These are phyloP conservation scores for Pyralis farinalis DNA, from an alignment of 2,888 invertebrate genomes.

Conservation along the genomic window DNA sequence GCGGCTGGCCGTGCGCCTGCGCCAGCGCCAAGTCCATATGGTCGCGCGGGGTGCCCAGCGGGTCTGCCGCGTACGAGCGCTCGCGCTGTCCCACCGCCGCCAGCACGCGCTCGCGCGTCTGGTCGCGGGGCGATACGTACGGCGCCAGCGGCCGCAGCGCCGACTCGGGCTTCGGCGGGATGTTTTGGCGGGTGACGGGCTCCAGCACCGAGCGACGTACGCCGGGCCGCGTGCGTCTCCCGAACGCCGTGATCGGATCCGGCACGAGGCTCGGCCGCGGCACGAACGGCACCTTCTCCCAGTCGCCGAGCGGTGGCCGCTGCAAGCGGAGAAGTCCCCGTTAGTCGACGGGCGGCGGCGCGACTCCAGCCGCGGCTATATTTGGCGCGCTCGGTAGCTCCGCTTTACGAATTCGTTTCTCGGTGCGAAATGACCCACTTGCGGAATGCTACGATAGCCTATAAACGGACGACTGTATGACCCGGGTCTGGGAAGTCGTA, in stretches of 20 bases:
- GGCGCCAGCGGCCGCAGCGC: conserved; percentile 83
- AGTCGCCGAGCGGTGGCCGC: conserved; percentile 88
- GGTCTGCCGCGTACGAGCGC: conserved; percentile 79
- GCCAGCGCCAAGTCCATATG: conserved; percentile 85
- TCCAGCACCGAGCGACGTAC: conserved; percentile 69
- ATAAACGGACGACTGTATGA: conserved; percentile 15
- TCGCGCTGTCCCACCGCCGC: conserved; percentile 80
- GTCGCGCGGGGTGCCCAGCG: conserved; percentile 80
- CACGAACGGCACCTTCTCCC: conserved; percentile 94
- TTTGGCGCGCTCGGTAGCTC: conserved; percentile 78
- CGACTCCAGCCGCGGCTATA: conserved; percentile 79
- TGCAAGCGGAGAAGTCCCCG: conserved; percentile 83
- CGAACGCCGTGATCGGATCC: conserved; percentile 92
- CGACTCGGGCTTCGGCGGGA: conserved; percentile 81
- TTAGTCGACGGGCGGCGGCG: conserved; percentile 73
- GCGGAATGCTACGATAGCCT: conserved; percentile 44
- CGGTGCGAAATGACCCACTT: conserved; percentile 68
- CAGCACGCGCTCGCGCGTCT: conserved; percentile 83
- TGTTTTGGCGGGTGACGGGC: conserved; percentile 82
- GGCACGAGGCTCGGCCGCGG: conserved; percentile 92
- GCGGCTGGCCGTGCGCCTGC: conserved; percentile 79
- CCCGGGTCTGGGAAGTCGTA: conserved; percentile 11
- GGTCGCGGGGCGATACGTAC: conserved; percentile 85
- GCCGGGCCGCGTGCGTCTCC: conserved; percentile 81
- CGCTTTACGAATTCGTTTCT: conserved; percentile 62